A percentile compares a stretch with the other conserved stretches of the same genome.
phyloP scores from a whole-genome alignment of 2,113 vertebrate species.

The Datnioides undecimradiatus region DNA sequence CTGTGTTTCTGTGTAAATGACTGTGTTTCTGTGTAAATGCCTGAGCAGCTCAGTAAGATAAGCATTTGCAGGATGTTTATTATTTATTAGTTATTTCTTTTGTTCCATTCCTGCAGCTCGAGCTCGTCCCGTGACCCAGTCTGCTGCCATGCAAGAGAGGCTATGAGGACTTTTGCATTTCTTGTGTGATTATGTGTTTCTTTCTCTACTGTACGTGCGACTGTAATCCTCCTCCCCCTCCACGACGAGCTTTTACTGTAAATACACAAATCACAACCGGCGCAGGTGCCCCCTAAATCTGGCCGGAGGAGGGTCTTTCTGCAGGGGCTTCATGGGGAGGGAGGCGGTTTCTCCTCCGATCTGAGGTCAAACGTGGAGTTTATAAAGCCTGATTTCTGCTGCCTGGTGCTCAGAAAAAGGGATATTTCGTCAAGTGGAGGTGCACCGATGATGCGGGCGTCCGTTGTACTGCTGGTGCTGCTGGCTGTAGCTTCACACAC shows the following conservation, averaged over 20 bases:
- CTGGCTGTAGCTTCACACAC: constrained; percentile 59
- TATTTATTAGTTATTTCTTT: not conserved
- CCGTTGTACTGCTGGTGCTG: constrained; percentile 61
- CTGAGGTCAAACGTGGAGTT: constrained; percentile 36
- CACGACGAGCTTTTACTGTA: constrained; percentile 11
- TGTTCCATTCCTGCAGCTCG: not conserved
- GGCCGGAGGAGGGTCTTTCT: not conserved
- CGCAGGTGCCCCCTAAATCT: constrained; percentile 9
- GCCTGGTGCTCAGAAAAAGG: constrained; percentile 54
- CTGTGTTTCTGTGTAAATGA: no score
- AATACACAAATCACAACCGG: constrained; percentile 4
- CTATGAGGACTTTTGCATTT: constrained; percentile 11
- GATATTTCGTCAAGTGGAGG: constrained; percentile 47
- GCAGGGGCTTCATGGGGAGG: constrained; percentile 4
- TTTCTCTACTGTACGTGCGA: constrained; percentile 6
- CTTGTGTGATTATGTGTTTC: constrained; percentile 2
- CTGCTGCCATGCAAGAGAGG: not conserved
- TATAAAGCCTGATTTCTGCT: constrained; percentile 62
- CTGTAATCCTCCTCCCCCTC: constrained; percentile 55
- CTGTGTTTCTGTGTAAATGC: no score
- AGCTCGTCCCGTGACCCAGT: constrained; percentile 10
- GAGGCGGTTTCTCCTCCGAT: constrained; percentile 33
- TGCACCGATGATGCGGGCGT: constrained; percentile 59
- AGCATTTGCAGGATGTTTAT: not conserved
- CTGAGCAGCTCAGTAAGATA: no score